Base-by-base conservation (phyloP, 2,888 invertebrate genomes). In the Epistrophe eligans region DNA sequence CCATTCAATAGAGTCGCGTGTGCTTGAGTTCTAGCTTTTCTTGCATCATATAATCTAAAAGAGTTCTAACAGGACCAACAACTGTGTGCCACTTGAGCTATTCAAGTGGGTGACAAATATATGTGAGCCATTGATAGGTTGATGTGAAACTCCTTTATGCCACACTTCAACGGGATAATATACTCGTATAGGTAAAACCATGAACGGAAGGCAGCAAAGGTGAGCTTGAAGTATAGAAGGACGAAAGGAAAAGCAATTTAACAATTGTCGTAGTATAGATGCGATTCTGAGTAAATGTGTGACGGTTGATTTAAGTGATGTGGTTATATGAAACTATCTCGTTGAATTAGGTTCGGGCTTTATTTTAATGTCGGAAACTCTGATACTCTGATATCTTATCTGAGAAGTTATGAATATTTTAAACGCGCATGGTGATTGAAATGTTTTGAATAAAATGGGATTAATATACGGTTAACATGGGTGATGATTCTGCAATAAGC, bases 91-190 rank as follows among this genome's bases (percentile, higher is more conserved):
- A 83, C 83, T 83, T 70, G 40, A 81, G 67, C 48, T 15, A 62
- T 73, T 74, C 67, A 70, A 85, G 81, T 85, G 73, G 67, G 73
- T 81, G 77, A 81, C 77, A 81, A 81, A 77, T 74, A 55, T 76
- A 55, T 76, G 76, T 76, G 72, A 60, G 45, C 28, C 48, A 24
- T 24, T 40, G 71, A 58, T 40, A 64, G 64, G 64, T 57, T 57
- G 55, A 71, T 55, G 57, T 58, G 28, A 17, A 35, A 50, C 66
- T 66, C 15, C 38, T 7, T 0, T 32, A 4, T n/a, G 73, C 19
- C 35, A 9, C 32, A 10, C 35, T 57, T 13, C 17, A 17, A 28
- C 15, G 24, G n/a, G n/a, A 11, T 11, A n/a, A 58, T 38, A 58
- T 38, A 24, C 24, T 24, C 24, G 24, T 24, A n/a, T n/a, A 58